Percentiles rank a stretch among this genome's conserved stretches.
Conservation (phyloP, 1,140 invertebrate genomes). For the Heterodera schachtii region DNA sequence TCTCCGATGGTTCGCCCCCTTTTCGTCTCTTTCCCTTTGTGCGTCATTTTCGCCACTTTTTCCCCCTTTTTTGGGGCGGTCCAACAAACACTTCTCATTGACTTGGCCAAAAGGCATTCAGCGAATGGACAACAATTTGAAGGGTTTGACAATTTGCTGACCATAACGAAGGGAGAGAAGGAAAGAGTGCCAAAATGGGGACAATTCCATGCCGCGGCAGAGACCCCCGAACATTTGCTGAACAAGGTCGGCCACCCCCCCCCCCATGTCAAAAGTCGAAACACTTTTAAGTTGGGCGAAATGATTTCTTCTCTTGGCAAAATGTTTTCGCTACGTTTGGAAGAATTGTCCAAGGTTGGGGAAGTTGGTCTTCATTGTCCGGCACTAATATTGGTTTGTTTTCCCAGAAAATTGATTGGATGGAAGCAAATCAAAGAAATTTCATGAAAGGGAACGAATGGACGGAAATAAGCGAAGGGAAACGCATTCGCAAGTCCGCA, state of each 20-base stretch:
- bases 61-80: not conserved
- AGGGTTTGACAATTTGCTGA: slow-evolving; percentile 11
- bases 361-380: not conserved
- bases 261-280: not conserved
- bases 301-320: slow-evolving; percentile 36
- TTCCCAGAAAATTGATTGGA: slow-evolving; percentile 39
- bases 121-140: slow-evolving; percentile 10
- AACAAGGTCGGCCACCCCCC: not conserved
- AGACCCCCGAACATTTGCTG: not conserved
- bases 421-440: slow-evolving; percentile 45
- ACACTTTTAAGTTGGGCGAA: slow-evolving; percentile 23
- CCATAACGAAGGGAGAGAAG: not conserved
- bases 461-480: slow-evolving; percentile 33
- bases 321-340: slow-evolving; percentile 32
- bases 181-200: not conserved
- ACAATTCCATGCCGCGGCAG: not conserved
- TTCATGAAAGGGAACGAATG: slow-evolving; percentile 43
- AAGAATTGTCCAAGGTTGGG: slow-evolving; percentile 29
- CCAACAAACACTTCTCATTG: not conserved
- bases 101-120: slow-evolving; percentile 12
- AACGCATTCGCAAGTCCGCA: slow-evolving; percentile 37
- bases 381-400: not conserved
- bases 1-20: not conserved
- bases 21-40: not conserved
- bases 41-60: not conserved